phyloP scores from a whole-genome alignment of 2,797 vertebrate genomes.

The Nasua narica region DNA sequence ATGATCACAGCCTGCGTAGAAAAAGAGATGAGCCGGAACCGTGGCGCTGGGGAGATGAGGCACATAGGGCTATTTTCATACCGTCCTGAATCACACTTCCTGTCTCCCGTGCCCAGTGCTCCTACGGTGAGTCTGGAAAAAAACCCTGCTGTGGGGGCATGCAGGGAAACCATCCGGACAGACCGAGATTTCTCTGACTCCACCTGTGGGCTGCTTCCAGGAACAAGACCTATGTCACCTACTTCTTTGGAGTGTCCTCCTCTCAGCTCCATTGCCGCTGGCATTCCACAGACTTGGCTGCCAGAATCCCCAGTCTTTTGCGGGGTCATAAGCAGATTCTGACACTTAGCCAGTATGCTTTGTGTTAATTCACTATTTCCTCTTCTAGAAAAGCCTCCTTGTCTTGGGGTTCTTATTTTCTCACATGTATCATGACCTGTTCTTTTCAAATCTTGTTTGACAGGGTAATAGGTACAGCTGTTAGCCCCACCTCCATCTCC shows the following conservation, averaged over 20 bases:
- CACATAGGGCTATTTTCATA: background rate
- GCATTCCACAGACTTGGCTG: background rate
- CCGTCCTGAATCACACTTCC: conserved; percentile 3
- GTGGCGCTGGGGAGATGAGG: background rate
- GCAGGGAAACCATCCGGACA: background rate
- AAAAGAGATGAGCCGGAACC: conserved; percentile 20
- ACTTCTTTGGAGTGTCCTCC: background rate
- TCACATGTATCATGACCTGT: background rate
- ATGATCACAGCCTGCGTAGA: background rate
- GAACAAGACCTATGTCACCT: background rate
- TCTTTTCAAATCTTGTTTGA: background rate
- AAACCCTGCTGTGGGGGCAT: background rate
- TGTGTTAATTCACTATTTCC: background rate
- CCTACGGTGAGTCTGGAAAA: background rate
- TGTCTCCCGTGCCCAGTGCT: background rate
- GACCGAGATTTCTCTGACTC: background rate
- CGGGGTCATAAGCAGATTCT: background rate
- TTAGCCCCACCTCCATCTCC: background rate
- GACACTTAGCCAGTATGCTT: background rate
- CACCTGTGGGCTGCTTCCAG: background rate
- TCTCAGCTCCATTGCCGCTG: background rate
- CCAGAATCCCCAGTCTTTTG: background rate
- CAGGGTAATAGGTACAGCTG: background rate
- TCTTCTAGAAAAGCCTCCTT: background rate
- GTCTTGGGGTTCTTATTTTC: background rate